Evolutionary conservation across 2,113 vertebrate genomes (phyloP).

Genomic region (Cynocephalus volans): DNA sequence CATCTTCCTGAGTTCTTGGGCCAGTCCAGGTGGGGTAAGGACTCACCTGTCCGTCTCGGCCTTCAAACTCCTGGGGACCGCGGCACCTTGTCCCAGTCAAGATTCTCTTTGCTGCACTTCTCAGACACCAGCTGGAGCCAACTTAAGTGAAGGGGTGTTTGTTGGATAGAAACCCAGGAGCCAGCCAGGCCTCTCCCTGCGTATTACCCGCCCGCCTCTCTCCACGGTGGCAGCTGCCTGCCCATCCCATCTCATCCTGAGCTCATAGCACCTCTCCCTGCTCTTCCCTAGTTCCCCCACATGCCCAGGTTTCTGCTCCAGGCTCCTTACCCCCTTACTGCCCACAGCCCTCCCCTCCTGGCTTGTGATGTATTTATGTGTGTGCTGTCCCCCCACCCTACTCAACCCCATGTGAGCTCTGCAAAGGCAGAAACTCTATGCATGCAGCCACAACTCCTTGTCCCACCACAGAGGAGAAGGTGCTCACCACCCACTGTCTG

Average conservation of each 20-base stretch:
- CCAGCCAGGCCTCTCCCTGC: not conserved
- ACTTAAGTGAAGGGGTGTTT: not conserved
- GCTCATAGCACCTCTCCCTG: not conserved
- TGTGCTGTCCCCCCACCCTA: accelerated
- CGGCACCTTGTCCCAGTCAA: too few species aligned
- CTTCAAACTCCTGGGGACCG: not conserved
- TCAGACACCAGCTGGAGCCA: too few species aligned
- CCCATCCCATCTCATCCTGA: accelerated
- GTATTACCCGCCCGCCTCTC: too few species aligned
- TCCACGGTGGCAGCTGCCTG: accelerated
- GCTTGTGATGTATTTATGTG: accelerated
- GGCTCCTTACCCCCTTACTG: too few species aligned
- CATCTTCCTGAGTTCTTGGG: accelerated
- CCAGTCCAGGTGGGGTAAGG: not conserved
- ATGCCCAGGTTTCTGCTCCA: too few species aligned
- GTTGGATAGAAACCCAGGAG: not conserved
- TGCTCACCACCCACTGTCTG: accelerated
- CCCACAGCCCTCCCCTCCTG: too few species aligned
- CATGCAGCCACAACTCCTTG: not conserved
- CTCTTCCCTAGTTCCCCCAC: not conserved
- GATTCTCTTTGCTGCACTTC: not conserved
- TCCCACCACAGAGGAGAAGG: not conserved
- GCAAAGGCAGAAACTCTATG: not conserved
- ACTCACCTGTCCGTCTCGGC: not conserved
- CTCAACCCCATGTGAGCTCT: not conserved